phyloP scores from a whole-genome alignment of 2,113 vertebrate species.

The Actenoides lindsayi region DNA sequence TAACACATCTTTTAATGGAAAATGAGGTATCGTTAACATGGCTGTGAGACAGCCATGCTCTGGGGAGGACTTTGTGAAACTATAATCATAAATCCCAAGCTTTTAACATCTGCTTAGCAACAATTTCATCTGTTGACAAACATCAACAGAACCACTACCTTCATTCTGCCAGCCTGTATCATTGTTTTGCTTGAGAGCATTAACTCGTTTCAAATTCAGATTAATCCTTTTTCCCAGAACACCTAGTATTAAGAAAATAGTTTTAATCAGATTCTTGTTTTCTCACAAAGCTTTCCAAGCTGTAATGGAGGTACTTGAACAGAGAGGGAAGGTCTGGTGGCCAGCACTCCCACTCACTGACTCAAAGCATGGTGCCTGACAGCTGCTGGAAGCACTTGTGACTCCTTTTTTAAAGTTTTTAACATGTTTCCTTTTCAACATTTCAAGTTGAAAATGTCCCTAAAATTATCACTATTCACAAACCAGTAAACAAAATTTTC shows the following conservation, averaged over 20 bases:
- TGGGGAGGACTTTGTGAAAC: neutral
- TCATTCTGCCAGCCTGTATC: neutral
- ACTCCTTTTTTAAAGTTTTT: neutral
- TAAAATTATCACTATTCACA: constrained; percentile 11
- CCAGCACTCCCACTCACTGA: neutral
- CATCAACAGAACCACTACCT: neutral
- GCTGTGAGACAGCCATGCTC: neutral
- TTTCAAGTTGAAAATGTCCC: neutral
- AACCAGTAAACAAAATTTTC: constrained; percentile 16
- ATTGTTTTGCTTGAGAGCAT: neutral
- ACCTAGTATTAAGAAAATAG: neutral
- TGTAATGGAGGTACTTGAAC: neutral
- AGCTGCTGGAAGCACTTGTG: neutral
- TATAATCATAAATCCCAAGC: neutral
- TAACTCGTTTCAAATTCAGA: neutral
- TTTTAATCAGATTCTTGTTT: neutral
- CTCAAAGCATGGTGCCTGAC: neutral
- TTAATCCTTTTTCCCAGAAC: neutral
- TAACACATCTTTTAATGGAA: neutral
- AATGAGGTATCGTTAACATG: neutral
- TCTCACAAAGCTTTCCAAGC: neutral
- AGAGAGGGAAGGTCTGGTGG: neutral
- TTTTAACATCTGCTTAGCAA: neutral
- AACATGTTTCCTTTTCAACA: neutral
- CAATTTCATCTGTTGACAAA: constrained; percentile 27